Conservation (phyloP, 2,113 vertebrate species). For the Cinclus mexicanus region DNA sequence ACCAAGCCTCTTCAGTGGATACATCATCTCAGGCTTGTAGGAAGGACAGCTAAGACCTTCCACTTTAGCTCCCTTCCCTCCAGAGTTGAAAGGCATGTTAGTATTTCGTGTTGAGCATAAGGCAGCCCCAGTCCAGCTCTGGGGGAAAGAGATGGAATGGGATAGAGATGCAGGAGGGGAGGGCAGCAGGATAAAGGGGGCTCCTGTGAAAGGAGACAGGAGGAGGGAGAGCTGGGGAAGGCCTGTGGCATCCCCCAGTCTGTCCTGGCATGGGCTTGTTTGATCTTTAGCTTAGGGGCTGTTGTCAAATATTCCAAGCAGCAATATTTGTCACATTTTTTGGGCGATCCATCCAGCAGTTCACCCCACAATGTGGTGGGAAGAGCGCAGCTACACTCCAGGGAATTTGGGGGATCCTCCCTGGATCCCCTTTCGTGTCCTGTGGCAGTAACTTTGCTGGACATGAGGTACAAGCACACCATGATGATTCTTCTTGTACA, state of each 20-base stretch:
- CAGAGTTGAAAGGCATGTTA: neutral
- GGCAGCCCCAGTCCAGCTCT: neutral
- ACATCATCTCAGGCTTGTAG: neutral
- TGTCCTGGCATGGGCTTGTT: neutral
- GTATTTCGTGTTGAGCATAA: neutral
- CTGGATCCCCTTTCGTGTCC: neutral
- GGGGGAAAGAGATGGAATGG: neutral
- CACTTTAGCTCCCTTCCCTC: neutral
- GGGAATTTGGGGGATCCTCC: neutral
- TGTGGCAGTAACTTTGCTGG: neutral
- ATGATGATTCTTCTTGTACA: neutral
- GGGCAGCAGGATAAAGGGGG: neutral
- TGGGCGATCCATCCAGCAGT: neutral
- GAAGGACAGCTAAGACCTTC: neutral
- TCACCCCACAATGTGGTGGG: neutral
- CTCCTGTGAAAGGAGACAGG: neutral
- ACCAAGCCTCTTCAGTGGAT: neutral
- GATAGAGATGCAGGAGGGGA: neutral
- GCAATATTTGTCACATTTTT: neutral
- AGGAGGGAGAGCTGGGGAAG: neutral
- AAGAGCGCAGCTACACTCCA: neutral
- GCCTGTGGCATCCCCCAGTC: neutral
- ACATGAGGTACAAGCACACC: neutral
- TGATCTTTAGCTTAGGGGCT: neutral
- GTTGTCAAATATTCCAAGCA: neutral